A percentile compares a stretch with the other conserved stretches of the same genome.
phyloP scores from a whole-genome alignment of 2,113 vertebrate genomes.

The Cairina moschata region DNA sequence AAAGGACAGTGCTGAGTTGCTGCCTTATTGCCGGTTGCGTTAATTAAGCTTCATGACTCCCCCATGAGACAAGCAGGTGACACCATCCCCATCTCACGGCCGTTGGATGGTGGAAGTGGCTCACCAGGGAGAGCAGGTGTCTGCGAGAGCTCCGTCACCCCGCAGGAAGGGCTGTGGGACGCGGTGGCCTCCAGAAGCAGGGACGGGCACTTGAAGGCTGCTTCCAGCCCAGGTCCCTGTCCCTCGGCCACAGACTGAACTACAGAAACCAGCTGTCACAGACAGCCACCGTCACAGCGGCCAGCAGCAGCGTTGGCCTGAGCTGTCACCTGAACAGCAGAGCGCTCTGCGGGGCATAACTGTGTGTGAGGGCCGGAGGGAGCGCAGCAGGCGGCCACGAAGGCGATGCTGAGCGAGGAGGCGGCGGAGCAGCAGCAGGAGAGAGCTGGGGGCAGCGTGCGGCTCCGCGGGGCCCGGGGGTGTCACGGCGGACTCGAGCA shows the following conservation, averaged over 20 bases:
- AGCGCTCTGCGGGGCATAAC: accelerated
- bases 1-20: background rate
- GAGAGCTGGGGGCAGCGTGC: too few relatives aligned
- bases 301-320: background rate
- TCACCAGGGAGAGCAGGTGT: background rate
- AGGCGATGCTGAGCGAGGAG: too few relatives aligned
- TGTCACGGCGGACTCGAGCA: too few relatives aligned
- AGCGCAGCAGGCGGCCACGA: too few relatives aligned
- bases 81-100: background rate
- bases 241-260: too few relatives aligned
- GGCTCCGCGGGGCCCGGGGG: too few relatives aligned
- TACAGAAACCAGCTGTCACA: background rate
- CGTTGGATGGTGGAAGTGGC: background rate
- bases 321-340: background rate
- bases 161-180: accelerated
- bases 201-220: background rate
- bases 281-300: background rate
- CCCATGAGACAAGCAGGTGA: background rate
- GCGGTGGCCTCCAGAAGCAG: background rate
- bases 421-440: too few relatives aligned
- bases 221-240: background rate
- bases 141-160: background rate
- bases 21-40: background rate
- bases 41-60: background rate
- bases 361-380: background rate